Evolutionary conservation across 2,888 invertebrate species (phyloP), one percentile per base, ranked within the genome.

Genomic region (Cephus spinipes): DNA sequence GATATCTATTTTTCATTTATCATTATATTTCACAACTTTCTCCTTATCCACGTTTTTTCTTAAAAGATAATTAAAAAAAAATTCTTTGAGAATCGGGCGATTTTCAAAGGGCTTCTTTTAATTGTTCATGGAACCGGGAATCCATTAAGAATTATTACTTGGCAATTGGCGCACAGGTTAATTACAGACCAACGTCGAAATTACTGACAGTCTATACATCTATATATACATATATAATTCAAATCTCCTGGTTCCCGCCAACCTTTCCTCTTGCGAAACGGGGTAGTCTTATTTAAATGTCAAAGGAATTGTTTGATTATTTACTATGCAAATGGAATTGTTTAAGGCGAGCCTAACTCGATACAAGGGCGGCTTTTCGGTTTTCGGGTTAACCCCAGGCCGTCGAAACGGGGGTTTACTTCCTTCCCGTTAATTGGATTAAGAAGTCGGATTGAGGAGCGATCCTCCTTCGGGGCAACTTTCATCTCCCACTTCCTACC

Each of bases 251-350:
- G 35, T 68, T 69, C 78, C 73, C 69, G 77, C 75, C 81, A 74
- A 74, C 75, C 78, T 77, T 80, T 69, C 73, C 77, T 77, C 75
- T 78, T 36, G 68, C 76, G 77, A 55, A 55, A 6, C 6, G 15
- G 15, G 15, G 69, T 32, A 68, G 35, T 81, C 85, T 84, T 86
- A 91, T 91, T 91, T 90, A 87, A 90, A 90, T 91, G 88, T 91
- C 91, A 91, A 91, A 90, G 91, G 87, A 86, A 88, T 89, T 90
- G 89, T 90, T 90, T 90, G 88, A 90, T 91, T 90, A 91, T 91
- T 91, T 90, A 89, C 89, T 85, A 91, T 91, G 91, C 88, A 90
- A 90, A 91, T 91, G 88, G 86, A 89, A 90, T 90, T 90, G 89
- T 90, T 90, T 89, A 89, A 89, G 88, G 84, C 80, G 87, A 85